Evolutionary conservation across 2,888 invertebrate genomes (phyloP).

Genomic region (Spisula solida): DNA sequence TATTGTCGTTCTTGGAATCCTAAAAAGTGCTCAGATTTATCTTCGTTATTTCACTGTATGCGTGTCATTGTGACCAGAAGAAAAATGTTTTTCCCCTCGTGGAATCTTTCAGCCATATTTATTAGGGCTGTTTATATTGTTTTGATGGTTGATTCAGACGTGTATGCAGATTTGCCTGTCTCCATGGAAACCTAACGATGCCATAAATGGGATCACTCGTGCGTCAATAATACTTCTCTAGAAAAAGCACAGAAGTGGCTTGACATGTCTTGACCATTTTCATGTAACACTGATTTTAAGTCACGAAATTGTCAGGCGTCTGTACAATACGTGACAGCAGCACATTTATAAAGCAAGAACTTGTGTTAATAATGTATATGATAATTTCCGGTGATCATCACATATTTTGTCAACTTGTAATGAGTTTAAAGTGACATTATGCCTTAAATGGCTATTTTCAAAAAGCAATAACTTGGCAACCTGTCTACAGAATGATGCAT

Average conservation of each 20-base stretch:
- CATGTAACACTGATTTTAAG: background rate
- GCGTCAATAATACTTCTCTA: background rate
- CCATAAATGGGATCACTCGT: constrained; percentile 5
- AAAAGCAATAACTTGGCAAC: too few species aligned
- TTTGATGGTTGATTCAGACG: background rate
- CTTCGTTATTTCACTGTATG: background rate
- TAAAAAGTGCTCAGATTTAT: background rate
- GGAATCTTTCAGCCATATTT: constrained; percentile 4
- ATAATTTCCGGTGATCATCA: too few species aligned
- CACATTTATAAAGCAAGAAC: too few species aligned
- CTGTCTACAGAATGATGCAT: too few species aligned
- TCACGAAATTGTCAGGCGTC: too few species aligned
- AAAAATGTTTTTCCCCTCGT: background rate
- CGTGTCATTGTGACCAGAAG: constrained; percentile 1
- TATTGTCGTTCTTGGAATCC: background rate
- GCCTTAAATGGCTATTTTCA: too few species aligned
- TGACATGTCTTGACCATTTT: background rate
- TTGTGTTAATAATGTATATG: too few species aligned
- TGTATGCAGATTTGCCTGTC: constrained; percentile 15
- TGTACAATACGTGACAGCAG: too few species aligned
- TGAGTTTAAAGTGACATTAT: too few species aligned
- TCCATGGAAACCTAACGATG: background rate
- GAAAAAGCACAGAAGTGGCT: background rate
- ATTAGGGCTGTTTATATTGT: constrained; percentile 18
- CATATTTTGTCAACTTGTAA: too few species aligned